phyloP scores from a whole-genome alignment of 1,140 invertebrate species.

The Pseudomyrmex flavicornis region DNA sequence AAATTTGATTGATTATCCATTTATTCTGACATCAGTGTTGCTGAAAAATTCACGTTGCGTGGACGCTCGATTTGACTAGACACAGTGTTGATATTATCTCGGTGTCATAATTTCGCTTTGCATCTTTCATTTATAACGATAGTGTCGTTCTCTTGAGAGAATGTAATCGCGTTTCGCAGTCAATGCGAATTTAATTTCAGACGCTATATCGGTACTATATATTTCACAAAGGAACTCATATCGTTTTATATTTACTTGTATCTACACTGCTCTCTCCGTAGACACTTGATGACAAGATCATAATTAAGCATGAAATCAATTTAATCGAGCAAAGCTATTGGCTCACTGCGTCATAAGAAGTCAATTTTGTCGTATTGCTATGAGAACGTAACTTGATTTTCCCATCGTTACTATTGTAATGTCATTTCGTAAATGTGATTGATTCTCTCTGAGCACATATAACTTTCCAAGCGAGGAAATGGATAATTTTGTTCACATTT shows the following conservation, averaged over 20 bases:
- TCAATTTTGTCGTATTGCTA: constrained; percentile 5
- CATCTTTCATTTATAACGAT: constrained; percentile 11
- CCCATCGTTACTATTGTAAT: neutral
- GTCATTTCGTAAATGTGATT: neutral
- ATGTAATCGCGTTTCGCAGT: neutral
- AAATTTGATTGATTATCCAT: constrained; percentile 33
- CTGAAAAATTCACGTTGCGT: neutral
- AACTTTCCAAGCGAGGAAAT: too few relatives aligned
- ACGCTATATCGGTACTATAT: neutral
- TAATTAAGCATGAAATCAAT: neutral
- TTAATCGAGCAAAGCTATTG: constrained; percentile 24
- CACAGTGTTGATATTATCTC: neutral
- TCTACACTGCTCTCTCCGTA: neutral
- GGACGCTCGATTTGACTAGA: neutral
- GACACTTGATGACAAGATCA: constrained; percentile 6
- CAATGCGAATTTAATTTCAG: constrained; percentile 15
- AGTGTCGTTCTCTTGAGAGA: neutral
- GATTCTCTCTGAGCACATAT: neutral
- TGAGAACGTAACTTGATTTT: neutral
- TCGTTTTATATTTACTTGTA: neutral
- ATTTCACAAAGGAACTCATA: constrained; percentile 11
- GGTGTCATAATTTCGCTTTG: neutral
- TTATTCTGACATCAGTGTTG: constrained; percentile 26
- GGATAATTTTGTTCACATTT: constrained; percentile 18
- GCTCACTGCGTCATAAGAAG: constrained; percentile 15